Evolutionary conservation across 2,888 invertebrate genomes (phyloP).

Genomic region (Drosophila atroscutellata): DNA sequence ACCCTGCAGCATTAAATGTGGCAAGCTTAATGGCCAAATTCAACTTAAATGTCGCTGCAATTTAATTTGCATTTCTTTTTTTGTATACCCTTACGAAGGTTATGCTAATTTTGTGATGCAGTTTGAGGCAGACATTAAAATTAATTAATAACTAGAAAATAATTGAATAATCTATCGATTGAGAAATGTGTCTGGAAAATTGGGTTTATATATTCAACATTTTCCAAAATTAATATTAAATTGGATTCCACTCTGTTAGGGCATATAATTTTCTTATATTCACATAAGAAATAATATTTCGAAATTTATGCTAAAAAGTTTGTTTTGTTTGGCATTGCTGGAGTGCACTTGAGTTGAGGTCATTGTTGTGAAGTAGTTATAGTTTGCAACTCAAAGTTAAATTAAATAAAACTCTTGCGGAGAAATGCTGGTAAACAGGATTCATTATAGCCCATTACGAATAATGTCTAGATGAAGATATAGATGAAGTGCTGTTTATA

Average conservation of each 20-base stretch:
- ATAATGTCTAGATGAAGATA: neutral
- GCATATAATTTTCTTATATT: too few species aligned
- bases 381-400: neutral
- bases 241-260: neutral
- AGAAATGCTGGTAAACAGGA: neutral
- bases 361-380: neutral
- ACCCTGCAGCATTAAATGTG: neutral
- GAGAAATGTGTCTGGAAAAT: too few species aligned
- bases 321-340: neutral
- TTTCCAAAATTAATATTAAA: neutral
- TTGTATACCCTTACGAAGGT: neutral
- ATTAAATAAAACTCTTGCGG: neutral
- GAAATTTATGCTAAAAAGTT: neutral
- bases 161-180: too few species aligned
- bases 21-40: slow-evolving; percentile 66
- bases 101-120: neutral
- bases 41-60: slow-evolving; percentile 62
- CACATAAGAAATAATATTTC: neutral
- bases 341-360: neutral
- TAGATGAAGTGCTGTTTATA: neutral
- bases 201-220: too few species aligned
- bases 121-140: too few species aligned
- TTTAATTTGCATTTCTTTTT: slow-evolving; percentile 16
- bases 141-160: too few species aligned
- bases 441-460: neutral